Evolutionary conservation across 2,797 vertebrate species (phyloP).

Genomic region (Periophthalmus magnuspinnatus): DNA sequence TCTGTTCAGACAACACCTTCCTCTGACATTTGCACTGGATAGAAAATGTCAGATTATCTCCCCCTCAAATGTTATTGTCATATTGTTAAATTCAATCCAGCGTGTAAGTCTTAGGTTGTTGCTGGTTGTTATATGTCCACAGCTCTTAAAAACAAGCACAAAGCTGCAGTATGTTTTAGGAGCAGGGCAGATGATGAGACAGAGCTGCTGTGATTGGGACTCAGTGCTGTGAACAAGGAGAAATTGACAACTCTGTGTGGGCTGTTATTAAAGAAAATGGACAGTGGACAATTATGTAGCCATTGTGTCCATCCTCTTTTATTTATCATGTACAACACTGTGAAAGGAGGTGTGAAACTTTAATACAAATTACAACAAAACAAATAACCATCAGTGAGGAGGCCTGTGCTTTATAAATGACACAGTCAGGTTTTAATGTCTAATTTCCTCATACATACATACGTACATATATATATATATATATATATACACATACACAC

Average conservation of each 20-base stretch:
- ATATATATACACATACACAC: no score
- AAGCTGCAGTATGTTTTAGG: background rate
- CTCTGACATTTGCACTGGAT: background rate
- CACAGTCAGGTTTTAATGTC: background rate
- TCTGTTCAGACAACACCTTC: background rate
- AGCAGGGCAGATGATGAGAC: background rate
- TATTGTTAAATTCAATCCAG: background rate
- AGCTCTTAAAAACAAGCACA: background rate
- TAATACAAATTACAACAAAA: background rate
- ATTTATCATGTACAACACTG: background rate
- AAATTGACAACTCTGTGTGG: background rate
- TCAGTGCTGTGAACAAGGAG: background rate
- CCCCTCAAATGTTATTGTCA: background rate
- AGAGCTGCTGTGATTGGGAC: background rate
- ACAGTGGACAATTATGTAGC: background rate
- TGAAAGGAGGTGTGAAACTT: background rate
- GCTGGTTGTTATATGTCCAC: background rate
- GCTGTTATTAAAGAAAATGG: background rate
- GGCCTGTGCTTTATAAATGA: background rate
- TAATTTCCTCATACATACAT: no score
- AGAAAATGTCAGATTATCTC: slow-evolving; percentile 2
- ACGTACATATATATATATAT: no score
- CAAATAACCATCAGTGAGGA: background rate
- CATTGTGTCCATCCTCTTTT: background rate
- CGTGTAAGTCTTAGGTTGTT: slow-evolving; percentile 2